Conservation (phyloP, 1,140 invertebrate genomes). For the Prorops nasuta region DNA sequence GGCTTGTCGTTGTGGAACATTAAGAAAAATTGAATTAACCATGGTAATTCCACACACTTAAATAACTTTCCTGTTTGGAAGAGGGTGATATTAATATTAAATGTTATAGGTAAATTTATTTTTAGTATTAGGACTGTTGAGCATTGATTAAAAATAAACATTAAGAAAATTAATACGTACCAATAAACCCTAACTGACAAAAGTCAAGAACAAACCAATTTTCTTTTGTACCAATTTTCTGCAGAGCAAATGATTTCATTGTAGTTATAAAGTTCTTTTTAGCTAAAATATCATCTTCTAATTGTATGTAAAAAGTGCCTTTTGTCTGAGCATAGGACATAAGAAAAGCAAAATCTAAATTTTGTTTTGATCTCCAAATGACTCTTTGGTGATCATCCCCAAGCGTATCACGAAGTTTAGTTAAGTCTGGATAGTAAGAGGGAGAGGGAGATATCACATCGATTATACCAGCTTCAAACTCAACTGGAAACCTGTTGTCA, state of each 20-base stretch:
- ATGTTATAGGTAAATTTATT: too few species aligned
- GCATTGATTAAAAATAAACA: too few species aligned
- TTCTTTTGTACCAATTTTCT: conserved; percentile 71
- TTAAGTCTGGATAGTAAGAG: conserved; percentile 87
- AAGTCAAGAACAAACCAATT: conserved; percentile 94
- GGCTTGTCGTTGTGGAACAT: conserved; percentile 96
- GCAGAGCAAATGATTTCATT: conserved; percentile 87
- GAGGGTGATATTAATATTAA: conserved; percentile 2
- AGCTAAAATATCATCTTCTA: conserved; percentile 94
- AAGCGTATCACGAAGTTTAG: conserved; percentile 73
- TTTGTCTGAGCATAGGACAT: conserved; percentile 91
- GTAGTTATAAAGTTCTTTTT: conserved; percentile 81
- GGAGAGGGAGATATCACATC: conserved; percentile 85
- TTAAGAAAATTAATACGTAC: conserved; percentile 50
- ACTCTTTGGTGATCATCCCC: conserved; percentile 88
- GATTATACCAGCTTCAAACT: conserved; percentile 78
- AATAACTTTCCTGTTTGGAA: conserved; percentile 83
- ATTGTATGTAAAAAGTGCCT: conserved; percentile 79
- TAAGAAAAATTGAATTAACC: conserved; percentile 89
- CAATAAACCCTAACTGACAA: conserved; percentile 90
- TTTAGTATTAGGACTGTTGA: too few species aligned
- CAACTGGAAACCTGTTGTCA: conserved; percentile 77
- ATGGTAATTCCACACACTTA: conserved; percentile 82
- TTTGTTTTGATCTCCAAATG: conserved; percentile 94
- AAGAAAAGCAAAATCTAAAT: conserved; percentile 91